Conservation (phyloP, 2,888 invertebrate genomes). For the Trissolcus japonicus region DNA sequence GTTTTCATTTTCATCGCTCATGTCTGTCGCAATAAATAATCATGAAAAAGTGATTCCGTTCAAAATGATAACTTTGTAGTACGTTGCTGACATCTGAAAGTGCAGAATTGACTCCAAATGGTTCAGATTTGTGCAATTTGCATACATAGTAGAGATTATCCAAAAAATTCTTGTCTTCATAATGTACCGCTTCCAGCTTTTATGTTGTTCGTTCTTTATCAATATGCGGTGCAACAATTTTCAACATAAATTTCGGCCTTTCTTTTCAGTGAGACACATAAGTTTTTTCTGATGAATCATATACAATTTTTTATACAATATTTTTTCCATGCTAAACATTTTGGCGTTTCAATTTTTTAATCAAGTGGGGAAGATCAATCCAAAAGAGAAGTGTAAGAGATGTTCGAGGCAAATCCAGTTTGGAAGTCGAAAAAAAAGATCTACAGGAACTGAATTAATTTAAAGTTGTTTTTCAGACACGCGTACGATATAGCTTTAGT, state of each 20-base stretch:
- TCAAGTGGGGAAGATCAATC: no score
- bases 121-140: conserved; percentile 49
- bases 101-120: conserved; percentile 27
- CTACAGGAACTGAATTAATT: conserved; percentile 16
- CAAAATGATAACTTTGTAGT: neutral
- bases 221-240: conserved; percentile 42
- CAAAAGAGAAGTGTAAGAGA: neutral
- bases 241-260: conserved; percentile 31
- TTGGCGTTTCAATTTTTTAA: no score
- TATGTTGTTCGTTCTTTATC: conserved; percentile 32
- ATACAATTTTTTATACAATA: neutral
- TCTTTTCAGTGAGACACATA: neutral
- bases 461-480: conserved; percentile 64
- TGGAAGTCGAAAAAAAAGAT: conserved; percentile 5
- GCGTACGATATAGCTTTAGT: conserved; percentile 42
- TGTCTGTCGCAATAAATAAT: no score
- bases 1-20: no score
- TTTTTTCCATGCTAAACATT: conserved; percentile 4
- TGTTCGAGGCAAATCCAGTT: neutral
- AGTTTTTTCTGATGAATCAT: no score
- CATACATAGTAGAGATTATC: conserved; percentile 53
- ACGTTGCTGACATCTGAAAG: conserved; percentile 20
- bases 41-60: no score
- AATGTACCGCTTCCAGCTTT: conserved; percentile 47
- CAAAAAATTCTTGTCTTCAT: conserved; percentile 57